These are phyloP conservation scores for Invenusta paracnida DNA, from an alignment of 2,888 invertebrate species.

Conservation along the genomic window DNA sequence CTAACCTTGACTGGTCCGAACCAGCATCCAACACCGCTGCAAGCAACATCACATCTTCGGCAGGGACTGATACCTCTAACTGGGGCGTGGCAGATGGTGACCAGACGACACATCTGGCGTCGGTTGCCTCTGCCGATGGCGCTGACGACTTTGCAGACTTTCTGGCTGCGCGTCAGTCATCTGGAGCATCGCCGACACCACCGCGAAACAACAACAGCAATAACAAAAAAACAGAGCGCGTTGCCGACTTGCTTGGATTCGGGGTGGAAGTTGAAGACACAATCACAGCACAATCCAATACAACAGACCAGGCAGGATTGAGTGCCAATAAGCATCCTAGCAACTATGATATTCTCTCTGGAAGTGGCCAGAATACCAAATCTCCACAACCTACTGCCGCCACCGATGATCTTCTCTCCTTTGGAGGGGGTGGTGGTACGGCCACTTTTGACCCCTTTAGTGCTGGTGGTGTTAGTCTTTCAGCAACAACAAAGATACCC, in stretches of 20 bases:
- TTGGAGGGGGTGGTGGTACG: not conserved
- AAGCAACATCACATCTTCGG: too few relatives aligned
- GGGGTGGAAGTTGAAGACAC: not conserved
- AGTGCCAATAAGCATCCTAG: not conserved
- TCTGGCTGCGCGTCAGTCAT: not conserved
- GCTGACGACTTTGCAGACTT: conserved; percentile 8
- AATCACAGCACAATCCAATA: not conserved
- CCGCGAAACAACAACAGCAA: too few relatives aligned
- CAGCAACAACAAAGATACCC: not conserved
- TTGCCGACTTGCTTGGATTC: not conserved
- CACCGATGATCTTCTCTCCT: not conserved
- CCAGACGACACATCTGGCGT: not conserved
- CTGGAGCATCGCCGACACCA: not conserved
- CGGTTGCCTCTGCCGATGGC: not conserved
- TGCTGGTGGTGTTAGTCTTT: not conserved
- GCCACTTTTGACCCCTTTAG: conserved; percentile 14
- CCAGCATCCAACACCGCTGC: not conserved
- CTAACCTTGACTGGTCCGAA: not conserved
- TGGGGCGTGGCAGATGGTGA: not conserved
- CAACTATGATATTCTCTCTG: not conserved
- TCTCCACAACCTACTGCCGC: not conserved
- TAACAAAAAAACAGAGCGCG: too few relatives aligned
- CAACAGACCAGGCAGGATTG: not conserved
- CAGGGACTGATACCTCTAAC: not conserved
- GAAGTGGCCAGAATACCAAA: not conserved